Base-by-base conservation (phyloP, 2,113 vertebrate species). In the Epinephelus moara region DNA sequence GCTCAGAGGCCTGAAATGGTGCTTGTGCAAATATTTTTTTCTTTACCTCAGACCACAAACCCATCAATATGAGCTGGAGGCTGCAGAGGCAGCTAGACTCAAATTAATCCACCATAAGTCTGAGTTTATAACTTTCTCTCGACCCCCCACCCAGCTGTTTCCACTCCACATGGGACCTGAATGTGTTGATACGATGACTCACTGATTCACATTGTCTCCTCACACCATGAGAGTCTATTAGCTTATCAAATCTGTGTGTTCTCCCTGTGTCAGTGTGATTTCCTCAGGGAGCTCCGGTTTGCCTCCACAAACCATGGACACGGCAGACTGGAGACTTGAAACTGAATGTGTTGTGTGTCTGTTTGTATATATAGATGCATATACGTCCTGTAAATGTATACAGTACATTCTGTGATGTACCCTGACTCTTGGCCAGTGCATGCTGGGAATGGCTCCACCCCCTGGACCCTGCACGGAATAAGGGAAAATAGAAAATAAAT, bases 21-120 rank as follows among this genome's bases (percentile, higher is more conserved):
- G 45, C 84, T 63, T 84, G 69, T 82, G 80, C 61, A 90, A 89
- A 92, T 73, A 80, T 76, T 82, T 75, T 64, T 70, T 45, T 45
- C 11, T 86, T 53, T 30, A 71, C 71, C 74, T 52, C 23, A 11
- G 56, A 55, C 81, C 73, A 88, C 79, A 78, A 78, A 90, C 56
- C 74, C 62, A 78, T 85, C 76, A 78, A 76, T 68, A 70, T 76
- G 59, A 88, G 49, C 52, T 47, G 17, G 60, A 79, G 30, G 18
- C 61, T 86, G 63, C 70, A 55, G 74, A 42, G 19, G 33, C 30
- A 62, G 67, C 23, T 27, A 4, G 4, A 53, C 59, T 19, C 50
- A 6, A 71, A 78, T 68, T 15, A 17, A 79, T 84, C 27, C 42
- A 52, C 45, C n/a, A 45, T 23, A 37, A 12, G 14, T 25, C 75